Conservation (phyloP, 2,113 vertebrate genomes). For the Spilogale gracilis region DNA sequence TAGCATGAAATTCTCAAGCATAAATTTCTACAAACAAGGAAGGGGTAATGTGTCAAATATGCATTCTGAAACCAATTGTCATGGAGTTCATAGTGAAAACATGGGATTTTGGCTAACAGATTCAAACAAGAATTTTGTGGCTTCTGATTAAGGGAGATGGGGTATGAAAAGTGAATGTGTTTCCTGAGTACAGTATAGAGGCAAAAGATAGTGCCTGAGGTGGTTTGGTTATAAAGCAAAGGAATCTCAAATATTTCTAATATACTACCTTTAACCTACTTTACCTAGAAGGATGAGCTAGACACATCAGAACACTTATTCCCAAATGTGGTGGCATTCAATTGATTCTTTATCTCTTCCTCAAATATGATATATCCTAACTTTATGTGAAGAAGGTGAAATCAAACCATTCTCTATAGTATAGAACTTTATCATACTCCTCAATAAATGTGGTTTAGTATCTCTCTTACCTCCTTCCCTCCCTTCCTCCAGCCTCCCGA, state of each 20-base stretch:
- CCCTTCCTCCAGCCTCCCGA: too few species aligned
- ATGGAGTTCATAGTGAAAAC: background rate
- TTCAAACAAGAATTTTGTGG: background rate
- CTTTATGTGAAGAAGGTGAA: background rate
- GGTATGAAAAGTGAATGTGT: background rate
- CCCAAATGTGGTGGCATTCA: background rate
- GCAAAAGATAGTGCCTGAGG: background rate
- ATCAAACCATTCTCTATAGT: background rate
- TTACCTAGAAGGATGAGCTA: background rate
- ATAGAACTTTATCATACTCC: background rate
- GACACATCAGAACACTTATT: background rate
- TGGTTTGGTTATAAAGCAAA: constrained; percentile 6
- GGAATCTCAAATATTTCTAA: background rate
- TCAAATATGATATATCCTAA: background rate
- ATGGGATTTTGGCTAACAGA: background rate
- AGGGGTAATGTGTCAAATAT: background rate
- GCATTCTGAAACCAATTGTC: background rate
- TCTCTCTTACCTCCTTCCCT: background rate
- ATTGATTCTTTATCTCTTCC: background rate
- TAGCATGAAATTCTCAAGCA: background rate
- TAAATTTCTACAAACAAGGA: background rate
- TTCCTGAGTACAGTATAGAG: background rate
- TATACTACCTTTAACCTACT: background rate
- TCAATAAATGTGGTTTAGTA: background rate
- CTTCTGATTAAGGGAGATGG: background rate